A percentile compares a stretch with the other conserved stretches of the same genome.
phyloP scores from a whole-genome alignment of 2,113 vertebrate species.

The Epinephelus cyanopodus region DNA sequence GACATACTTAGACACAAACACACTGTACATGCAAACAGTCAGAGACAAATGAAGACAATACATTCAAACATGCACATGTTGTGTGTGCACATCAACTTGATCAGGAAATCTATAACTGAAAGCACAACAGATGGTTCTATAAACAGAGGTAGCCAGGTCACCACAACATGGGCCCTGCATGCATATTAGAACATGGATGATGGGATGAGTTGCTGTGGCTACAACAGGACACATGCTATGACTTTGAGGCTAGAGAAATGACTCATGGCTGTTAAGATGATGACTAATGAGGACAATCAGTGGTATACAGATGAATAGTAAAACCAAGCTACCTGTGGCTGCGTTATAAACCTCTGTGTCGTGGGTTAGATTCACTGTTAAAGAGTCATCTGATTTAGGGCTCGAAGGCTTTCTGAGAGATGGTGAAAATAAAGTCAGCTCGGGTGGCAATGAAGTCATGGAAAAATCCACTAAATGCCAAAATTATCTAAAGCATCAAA shows the following conservation, averaged over 20 bases:
- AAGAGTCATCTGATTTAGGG: constrained; percentile 83
- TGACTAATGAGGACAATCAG: constrained; percentile 35
- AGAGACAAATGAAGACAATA: constrained; percentile 12
- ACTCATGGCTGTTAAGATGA: constrained; percentile 18
- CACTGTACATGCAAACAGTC: constrained; percentile 26
- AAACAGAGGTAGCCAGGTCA: constrained; percentile 6
- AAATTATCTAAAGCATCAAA: constrained; percentile 5
- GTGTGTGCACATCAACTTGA: constrained; percentile 14
- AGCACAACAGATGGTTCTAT: constrained; percentile 5
- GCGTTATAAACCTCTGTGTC: constrained; percentile 73
- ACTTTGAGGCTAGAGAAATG: neutral
- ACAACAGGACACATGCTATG: constrained; percentile 26
- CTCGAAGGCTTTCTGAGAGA: constrained; percentile 86
- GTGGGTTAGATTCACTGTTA: constrained; percentile 79
- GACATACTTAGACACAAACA: constrained; percentile 34
- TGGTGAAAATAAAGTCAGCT: constrained; percentile 75
- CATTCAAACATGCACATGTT: neutral
- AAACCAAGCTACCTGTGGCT: constrained; percentile 78
- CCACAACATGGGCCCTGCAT: constrained; percentile 41
- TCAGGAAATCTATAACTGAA: constrained; percentile 9
- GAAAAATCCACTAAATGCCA: neutral
- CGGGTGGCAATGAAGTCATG: constrained; percentile 34
- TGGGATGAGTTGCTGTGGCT: neutral
- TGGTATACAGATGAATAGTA: constrained; percentile 45
- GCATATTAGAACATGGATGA: constrained; percentile 38